These are phyloP conservation scores for Piscicola geometra DNA, from an alignment of 2,888 invertebrate species.

Conservation along the genomic window DNA sequence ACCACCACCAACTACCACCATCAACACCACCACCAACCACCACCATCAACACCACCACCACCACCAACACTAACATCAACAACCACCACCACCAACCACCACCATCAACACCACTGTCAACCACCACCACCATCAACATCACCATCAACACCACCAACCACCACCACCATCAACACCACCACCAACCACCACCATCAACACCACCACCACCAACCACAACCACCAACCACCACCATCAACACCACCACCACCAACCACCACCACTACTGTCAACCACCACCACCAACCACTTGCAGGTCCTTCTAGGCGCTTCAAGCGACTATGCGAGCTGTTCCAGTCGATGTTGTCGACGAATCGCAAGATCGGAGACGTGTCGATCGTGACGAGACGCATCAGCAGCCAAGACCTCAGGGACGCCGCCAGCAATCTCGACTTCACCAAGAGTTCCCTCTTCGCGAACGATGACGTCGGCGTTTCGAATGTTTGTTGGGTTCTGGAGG, in stretches of 20 bases:
- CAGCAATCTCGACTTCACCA: neutral
- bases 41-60: too few relatives aligned
- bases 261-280: neutral
- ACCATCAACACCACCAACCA: conserved; percentile 14
- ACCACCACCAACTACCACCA: too few relatives aligned
- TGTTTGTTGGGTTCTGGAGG: neutral
- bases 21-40: too few relatives aligned
- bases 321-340: conserved; percentile 87
- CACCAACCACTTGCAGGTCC: conserved; percentile 65
- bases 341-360: conserved; percentile 50
- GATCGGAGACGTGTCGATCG: conserved; percentile 45
- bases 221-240: neutral
- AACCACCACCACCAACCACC: neutral
- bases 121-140: conserved; percentile 18
- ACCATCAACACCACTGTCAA: neutral
- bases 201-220: neutral
- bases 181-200: neutral
- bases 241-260: neutral
- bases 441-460: conserved; percentile 10
- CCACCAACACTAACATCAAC: too few relatives aligned
- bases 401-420: conserved; percentile 45
- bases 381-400: conserved; percentile 51
- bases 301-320: conserved; percentile 84
- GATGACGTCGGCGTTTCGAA: neutral
- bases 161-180: conserved; percentile 3